Percentiles rank a stretch among this genome's conserved stretches.
phyloP scores from a whole-genome alignment of 2,113 vertebrate genomes.

The Gallinago media region DNA sequence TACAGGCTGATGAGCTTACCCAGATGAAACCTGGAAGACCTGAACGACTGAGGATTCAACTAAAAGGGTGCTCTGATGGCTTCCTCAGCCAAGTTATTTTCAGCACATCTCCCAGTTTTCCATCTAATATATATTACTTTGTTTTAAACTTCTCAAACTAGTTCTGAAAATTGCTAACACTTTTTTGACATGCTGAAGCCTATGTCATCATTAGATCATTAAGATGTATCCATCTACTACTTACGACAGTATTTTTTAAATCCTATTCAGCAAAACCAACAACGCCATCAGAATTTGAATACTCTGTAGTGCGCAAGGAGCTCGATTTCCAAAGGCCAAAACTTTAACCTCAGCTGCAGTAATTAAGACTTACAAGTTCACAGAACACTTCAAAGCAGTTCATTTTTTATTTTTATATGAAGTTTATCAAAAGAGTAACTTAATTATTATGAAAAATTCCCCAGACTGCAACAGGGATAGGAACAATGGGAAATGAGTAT shows the following conservation, averaged over 20 bases:
- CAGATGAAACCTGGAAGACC: not conserved
- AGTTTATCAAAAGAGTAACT: not conserved
- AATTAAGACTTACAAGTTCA: not conserved
- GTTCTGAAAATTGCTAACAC: not conserved
- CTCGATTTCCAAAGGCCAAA: not conserved
- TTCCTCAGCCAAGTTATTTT: not conserved
- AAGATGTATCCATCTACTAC: not conserved
- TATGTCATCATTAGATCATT: not conserved
- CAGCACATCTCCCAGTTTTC: not conserved
- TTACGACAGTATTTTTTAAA: not conserved
- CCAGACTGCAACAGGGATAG: not conserved
- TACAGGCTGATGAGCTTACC: not conserved
- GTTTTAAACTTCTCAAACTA: not conserved
- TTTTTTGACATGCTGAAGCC: not conserved
- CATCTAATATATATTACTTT: not conserved
- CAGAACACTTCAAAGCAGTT: not conserved
- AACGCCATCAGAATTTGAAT: not conserved
- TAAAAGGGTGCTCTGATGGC: not conserved
- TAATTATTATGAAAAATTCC: not conserved
- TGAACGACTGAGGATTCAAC: not conserved
- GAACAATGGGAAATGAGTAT: not conserved
- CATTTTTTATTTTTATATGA: not conserved
- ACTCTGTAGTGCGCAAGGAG: not conserved
- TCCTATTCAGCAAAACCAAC: not conserved
- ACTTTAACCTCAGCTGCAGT: not conserved